Evolutionary conservation across 2,888 invertebrate genomes (phyloP).

Genomic region (Drosophila sordidula): DNA sequence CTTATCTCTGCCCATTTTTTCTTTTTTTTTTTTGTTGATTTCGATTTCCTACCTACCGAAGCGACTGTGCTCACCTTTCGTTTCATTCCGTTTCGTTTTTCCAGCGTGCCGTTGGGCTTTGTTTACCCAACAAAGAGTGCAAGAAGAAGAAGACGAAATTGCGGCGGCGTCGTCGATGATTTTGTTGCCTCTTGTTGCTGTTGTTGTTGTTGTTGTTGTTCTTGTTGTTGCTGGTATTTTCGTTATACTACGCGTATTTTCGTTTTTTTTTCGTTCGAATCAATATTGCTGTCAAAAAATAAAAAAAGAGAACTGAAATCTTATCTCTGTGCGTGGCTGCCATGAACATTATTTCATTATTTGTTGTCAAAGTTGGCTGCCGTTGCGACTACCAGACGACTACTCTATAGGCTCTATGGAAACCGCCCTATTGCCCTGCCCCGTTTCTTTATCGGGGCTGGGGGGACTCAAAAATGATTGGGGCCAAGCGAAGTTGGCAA

Average conservation of each 20-base stretch:
- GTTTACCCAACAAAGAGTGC: slow-evolving; percentile 73
- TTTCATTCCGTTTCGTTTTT: slow-evolving; percentile 43
- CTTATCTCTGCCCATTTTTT: slow-evolving; percentile 53
- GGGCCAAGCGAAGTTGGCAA: slow-evolving; percentile 36
- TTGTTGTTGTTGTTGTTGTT: slow-evolving; percentile 25
- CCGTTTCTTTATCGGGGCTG: neutral
- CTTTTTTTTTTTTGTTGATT: slow-evolving; percentile 44
- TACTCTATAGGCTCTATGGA: slow-evolving; percentile 9
- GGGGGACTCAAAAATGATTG: slow-evolving; percentile 27
- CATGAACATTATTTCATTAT: slow-evolving; percentile 80
- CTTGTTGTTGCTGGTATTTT: slow-evolving; percentile 21
- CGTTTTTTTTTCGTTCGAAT: slow-evolving; percentile 62
- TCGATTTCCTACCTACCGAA: slow-evolving; percentile 56
- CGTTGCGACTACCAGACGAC: slow-evolving; percentile 62
- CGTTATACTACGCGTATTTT: slow-evolving; percentile 17
- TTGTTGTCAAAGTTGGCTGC: slow-evolving; percentile 76
- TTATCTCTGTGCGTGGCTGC: slow-evolving; percentile 63
- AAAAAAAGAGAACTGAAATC: slow-evolving; percentile 59
- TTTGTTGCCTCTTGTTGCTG: slow-evolving; percentile 12
- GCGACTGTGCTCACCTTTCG: slow-evolving; percentile 60
- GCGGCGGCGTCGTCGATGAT: slow-evolving; percentile 9
- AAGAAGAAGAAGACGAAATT: slow-evolving; percentile 40
- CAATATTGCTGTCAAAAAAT: slow-evolving; percentile 78
- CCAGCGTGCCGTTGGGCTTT: slow-evolving; percentile 50
- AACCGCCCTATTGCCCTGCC: neutral